Conservation (phyloP, 2,888 invertebrate genomes). For the Mythimna albipuncta region DNA sequence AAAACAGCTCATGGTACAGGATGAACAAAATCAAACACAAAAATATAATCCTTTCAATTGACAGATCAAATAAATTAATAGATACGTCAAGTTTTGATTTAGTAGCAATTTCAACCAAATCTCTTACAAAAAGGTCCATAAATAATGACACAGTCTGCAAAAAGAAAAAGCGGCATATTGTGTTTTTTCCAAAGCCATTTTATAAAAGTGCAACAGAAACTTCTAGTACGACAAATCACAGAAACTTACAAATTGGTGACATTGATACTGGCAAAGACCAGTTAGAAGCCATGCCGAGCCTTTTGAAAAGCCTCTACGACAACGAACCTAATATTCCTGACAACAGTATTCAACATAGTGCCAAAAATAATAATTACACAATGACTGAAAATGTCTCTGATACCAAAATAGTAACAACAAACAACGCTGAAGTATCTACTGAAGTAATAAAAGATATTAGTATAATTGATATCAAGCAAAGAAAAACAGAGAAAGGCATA, state of each 20-base stretch:
- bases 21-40: slow-evolving; percentile 64
- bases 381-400: slow-evolving; percentile 66
- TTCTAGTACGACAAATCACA: slow-evolving; percentile 48
- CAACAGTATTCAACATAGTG: slow-evolving; percentile 43
- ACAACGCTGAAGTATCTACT: slow-evolving; percentile 15
- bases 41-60: slow-evolving; percentile 65
- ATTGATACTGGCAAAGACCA: slow-evolving; percentile 34
- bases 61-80: slow-evolving; percentile 62
- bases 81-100: slow-evolving; percentile 74
- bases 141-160: slow-evolving; percentile 61
- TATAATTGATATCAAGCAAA: not conserved
- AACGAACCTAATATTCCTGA: slow-evolving; percentile 66
- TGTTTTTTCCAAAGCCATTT: slow-evolving; percentile 67
- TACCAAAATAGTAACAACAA: slow-evolving; percentile 17
- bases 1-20: slow-evolving; percentile 49
- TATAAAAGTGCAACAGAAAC: slow-evolving; percentile 65
- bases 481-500: slow-evolving; percentile 9
- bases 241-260: slow-evolving; percentile 29
- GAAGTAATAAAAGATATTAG: slow-evolving; percentile 10
- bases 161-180: slow-evolving; percentile 62
- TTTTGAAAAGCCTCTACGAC: slow-evolving; percentile 73
- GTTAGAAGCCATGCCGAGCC: slow-evolving; percentile 68
- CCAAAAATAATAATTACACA: slow-evolving; percentile 65
- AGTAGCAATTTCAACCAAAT: slow-evolving; percentile 75
- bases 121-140: slow-evolving; percentile 71